Base-by-base conservation (phyloP, 1,140 invertebrate genomes). In the Atta cephalotes region DNA sequence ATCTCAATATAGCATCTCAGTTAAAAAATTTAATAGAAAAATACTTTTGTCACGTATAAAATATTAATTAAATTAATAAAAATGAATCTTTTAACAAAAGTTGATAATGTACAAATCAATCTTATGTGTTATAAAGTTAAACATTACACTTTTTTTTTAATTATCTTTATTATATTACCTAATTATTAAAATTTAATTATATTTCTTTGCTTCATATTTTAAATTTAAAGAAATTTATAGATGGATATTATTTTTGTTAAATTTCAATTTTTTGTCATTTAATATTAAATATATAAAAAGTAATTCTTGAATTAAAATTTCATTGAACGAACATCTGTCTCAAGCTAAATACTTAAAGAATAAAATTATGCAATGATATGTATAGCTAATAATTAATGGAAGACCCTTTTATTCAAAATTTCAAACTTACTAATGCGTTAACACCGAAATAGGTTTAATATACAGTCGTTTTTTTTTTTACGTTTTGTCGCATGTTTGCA, bases 71-170 rank as follows among this genome's bases (percentile, higher is more conserved):
- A 71, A 71, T 6, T 21, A 28, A 68, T 7, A n/a, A 31, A 10
- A 56, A 70, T 39, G 53, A 5, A 31, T 31, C 3, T 39, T 51
- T 39, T 21, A 31, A 81, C 35, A 45, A 70, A 18, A 56, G 4
- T 6, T 18, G 21, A 39, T 71, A 71, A 76, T 31, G 16, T 60
- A 76, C 10, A 56, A 76, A 76, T 68, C 35, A 56, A 56, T 72
- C 2, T 72, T 45, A 53, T 18, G 31, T 6, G 3, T 0, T 25
- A 62, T 21, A 9, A 58, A 76, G 10, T 18, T 58, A 16, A 21
- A 21, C 12, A 76, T 3, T 72, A 51, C n/a, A 3, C 3, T 58
- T 56, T 1, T 53, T 53, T 53, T 58, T 14, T 10, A 10, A 49
- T 39, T 39, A 39, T 39, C 6, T 39, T 39, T 39, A 39, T 39